Evolutionary conservation across 2,113 vertebrate species (phyloP), one percentile per base, ranked within the genome.

Genomic region (Eulemur macaco): DNA sequence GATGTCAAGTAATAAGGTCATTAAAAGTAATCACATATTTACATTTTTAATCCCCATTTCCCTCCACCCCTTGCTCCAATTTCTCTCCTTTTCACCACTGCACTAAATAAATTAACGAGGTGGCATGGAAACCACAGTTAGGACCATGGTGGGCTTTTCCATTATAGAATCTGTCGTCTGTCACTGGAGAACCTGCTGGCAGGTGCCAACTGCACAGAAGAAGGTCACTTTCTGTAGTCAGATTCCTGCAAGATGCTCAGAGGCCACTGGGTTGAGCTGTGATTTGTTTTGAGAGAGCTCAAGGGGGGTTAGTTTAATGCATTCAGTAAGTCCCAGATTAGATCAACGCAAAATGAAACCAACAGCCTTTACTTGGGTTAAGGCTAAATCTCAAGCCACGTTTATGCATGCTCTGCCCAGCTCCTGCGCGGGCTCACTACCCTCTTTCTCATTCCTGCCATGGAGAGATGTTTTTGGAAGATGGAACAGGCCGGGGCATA

Each of bases 81-180:
- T 98, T 88, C 94, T 98, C 7, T 93, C 96, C 97, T 98, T 94
- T 98, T 97, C 96, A 94, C 97, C 94, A 84, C 80, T 96, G 97
- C 95, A 98, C 97, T 98, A 98, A 98, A 98, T 98, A 98, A 98
- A 98, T 98, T 97, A 98, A 97, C 91, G 21, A 98, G 95, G 98
- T 89, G 97, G 90, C 94, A 96, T 89, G 52, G 82, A 93, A 96
- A 92, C 34, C 64, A 18, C 9, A 82, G 91, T 95, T 60, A 97
- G 97, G 97, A 89, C 96, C 95, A 97, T 94, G 89, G 27, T 4
- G 12, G 96, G 91, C 96, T 97, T 94, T 86, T 94, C 97, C 95
- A 92, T 95, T 96, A 96, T 91, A 31, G 86, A 87, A 95, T 81
- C 96, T 98, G 96, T 98, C 98, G 96, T 42, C 89, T 96, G 91